phyloP scores from a whole-genome alignment of 2,888 invertebrate genomes.

The Hypercompe scribonia region DNA sequence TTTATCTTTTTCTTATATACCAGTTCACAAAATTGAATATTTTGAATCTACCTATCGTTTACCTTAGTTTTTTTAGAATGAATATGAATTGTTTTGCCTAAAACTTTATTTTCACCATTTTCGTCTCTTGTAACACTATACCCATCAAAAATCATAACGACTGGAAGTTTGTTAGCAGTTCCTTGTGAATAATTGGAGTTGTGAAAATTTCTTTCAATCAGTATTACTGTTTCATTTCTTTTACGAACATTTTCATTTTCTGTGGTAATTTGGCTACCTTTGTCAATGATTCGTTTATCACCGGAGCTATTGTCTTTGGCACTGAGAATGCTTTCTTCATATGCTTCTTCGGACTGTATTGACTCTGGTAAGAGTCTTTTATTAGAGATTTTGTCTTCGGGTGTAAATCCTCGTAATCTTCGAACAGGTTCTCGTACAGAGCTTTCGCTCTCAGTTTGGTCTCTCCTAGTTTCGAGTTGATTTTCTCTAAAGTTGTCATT shows the following conservation, averaged over 20 bases:
- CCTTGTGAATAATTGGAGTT: constrained; percentile 44
- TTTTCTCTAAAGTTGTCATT: constrained; percentile 62
- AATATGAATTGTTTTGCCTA: constrained; percentile 71
- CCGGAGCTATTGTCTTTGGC: constrained; percentile 72
- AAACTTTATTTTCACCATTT: constrained; percentile 75
- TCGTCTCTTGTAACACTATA: constrained; percentile 80
- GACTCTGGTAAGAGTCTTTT: constrained; percentile 50
- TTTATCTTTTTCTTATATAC: constrained; percentile 23
- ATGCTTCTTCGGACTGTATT: constrained; percentile 67
- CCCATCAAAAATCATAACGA: constrained; percentile 78
- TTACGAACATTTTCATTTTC: constrained; percentile 76
- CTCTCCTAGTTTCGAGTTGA: constrained; percentile 71
- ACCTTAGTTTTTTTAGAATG: constrained; percentile 52
- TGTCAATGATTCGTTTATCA: constrained; percentile 76
- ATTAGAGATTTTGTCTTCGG: constrained; percentile 62
- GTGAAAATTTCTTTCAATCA: constrained; percentile 45
- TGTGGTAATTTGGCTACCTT: constrained; percentile 76
- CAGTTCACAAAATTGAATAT: constrained; percentile 14
- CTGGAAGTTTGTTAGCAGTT: constrained; percentile 57
- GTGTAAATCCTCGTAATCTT: constrained; percentile 72
- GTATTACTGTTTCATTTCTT: constrained; percentile 73
- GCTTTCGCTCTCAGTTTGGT: constrained; percentile 75
- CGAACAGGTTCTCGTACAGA: constrained; percentile 74
- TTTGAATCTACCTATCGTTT: constrained; percentile 3
- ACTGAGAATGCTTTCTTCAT: constrained; percentile 70